Evolutionary conservation across 2,113 vertebrate genomes (phyloP), one percentile per base, ranked within the genome.

Genomic region (Recurvirostra avosetta): DNA sequence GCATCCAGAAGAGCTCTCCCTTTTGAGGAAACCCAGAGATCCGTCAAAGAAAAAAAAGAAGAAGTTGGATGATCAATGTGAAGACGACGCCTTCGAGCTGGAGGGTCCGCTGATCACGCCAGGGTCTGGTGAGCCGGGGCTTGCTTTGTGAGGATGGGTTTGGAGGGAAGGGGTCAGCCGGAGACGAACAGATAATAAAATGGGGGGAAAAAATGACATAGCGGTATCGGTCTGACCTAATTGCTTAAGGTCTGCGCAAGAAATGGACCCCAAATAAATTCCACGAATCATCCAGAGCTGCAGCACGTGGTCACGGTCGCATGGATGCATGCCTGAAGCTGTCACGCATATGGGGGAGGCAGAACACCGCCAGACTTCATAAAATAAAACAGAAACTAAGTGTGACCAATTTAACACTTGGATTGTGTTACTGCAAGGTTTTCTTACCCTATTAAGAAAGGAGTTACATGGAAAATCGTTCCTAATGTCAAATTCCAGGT

Each of bases 41-140:
- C 99, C 99, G 7, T 99, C 99, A 15, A 99, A 99, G 99, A 99
- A 99, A 97, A 99, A 99, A 98, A 99, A 99, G 98, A 99, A 99
- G 98, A 98, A 99, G 90, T 61, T 98, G 89, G 98, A 98, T 47
- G 99, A 99, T 79, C 99, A 99, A 29, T 98, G 94, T 6, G 99
- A 99, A 94, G 99, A 99, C 16, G 99, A 99, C 15, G 98, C 99
- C 29, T 98, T 99, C 47, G 99, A 99, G 95, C 94, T 99, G 91
- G 99, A 99, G 95, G 99, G 99, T 63, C 99, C 99, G 0, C 98
- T 99, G 93, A 98, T 99, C 91, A 99, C 99, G 1, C 99, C 99
- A 2, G 99, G 99, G 97, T 99, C 99, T 78, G 99, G 99, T 99
- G 79, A 98, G 97, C 78, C 14, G 6, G 26, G 47, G 38, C 50